Conservation (phyloP, 1,140 invertebrate genomes). For the Pogonus chalceus region DNA sequence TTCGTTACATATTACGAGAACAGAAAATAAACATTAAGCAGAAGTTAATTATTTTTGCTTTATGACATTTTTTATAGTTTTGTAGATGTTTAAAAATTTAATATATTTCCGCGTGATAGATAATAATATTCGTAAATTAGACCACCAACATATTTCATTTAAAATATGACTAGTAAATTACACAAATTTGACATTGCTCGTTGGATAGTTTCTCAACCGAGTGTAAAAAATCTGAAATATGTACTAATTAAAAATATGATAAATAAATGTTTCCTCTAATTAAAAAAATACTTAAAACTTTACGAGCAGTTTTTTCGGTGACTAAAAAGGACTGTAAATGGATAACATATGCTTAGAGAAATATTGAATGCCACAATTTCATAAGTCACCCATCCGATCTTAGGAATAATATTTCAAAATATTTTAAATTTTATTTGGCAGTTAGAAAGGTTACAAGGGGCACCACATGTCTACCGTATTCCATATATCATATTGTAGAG, state of each 20-base stretch:
- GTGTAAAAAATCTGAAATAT: neutral
- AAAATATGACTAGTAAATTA: too few species aligned
- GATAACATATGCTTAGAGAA: neutral
- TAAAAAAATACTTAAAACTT: constrained; percentile 6
- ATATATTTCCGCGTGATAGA: too few species aligned
- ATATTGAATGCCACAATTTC: neutral
- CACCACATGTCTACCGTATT: neutral
- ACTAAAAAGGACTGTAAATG: neutral
- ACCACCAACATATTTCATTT: too few species aligned
- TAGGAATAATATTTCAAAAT: constrained; percentile 10
- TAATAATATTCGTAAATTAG: too few species aligned
- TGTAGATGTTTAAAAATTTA: too few species aligned
- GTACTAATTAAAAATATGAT: constrained; percentile 5
- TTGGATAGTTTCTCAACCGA: too few species aligned
- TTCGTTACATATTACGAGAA: too few species aligned
- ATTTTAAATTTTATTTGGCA: constrained; percentile 10
- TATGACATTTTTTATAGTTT: too few species aligned
- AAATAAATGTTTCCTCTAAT: neutral
- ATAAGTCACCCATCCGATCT: neutral
- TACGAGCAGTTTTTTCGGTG: neutral
- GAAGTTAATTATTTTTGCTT: too few species aligned
- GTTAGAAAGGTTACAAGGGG: constrained; percentile 1
- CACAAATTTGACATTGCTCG: too few species aligned
- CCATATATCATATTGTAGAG: neutral
- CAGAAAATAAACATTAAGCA: too few species aligned